Base-by-base conservation (phyloP, 30 jellyfish, hydroid and myxozoan species). In the Turritopsis dohrnii region DNA sequence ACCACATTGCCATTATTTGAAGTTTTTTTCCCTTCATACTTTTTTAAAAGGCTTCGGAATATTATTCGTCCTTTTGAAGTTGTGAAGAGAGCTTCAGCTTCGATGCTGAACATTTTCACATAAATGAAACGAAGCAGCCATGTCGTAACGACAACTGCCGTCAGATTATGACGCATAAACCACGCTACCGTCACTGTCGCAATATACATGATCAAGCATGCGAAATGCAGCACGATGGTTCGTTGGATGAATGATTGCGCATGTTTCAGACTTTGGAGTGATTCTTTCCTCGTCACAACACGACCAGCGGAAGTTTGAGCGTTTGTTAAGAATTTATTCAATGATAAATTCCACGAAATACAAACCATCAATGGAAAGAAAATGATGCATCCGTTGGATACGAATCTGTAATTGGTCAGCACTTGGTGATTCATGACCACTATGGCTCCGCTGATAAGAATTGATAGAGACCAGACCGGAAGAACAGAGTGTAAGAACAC, bases 401-500 rank as follows among this genome's bases (percentile, higher is more conserved):
- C 28, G 4, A 1, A 23, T 69, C 19, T 16, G 19, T 69, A 27
- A n/a, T n/a, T n/a, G 0, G 0, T n/a, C 30, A n/a, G 9, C 17
- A n/a, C 16, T 69, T 27, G 9, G 77, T 69, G 9, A 69, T 27
- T 69, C 31, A 27, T 27, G 28, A 69, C 16, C 16, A 27, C 8
- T 21, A 69, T n/a, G 22, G 7, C 22, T n/a, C 31, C 77, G 28
- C 31, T 27, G 31, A 69, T 16, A 16, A 23, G 16, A n/a, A 27
- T 9, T 0, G 84, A 54, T 41, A 80, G 24, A 26, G 29, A 16
- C 87, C 87, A 80, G 27, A 81, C 16, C 1, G 87, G 87, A 25
- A 80, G 0, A 1, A 53, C 80, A 69, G 28, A 80, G 23, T 16
- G 87, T 22, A 65, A 4, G 29, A 80, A 13, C 1, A 80, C 8